Conservation (phyloP, 2,888 invertebrate species). For the Lochmaea crataegi region DNA sequence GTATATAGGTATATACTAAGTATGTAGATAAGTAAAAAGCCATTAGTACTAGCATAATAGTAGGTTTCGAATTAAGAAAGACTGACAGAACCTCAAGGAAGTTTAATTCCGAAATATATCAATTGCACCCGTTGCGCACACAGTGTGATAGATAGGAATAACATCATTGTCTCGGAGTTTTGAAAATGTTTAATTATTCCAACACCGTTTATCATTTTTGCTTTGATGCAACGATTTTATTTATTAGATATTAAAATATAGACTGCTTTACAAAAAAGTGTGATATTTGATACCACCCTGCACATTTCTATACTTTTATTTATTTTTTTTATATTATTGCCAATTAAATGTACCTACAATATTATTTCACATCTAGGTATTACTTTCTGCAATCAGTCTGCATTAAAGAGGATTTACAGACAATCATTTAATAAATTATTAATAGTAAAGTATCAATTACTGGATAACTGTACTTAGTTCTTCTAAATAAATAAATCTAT, state of each 20-base stretch:
- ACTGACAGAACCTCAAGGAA: too few relatives aligned
- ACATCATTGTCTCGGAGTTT: neutral
- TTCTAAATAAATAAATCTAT: conserved; percentile 2
- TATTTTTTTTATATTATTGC: neutral
- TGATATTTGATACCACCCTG: conserved; percentile 18
- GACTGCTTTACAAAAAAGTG: conserved; percentile 8
- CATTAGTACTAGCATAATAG: too few relatives aligned
- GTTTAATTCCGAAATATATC: too few relatives aligned
- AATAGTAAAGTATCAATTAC: neutral
- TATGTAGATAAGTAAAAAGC: too few relatives aligned
- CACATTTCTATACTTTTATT: conserved; percentile 10
- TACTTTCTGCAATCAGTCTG: neutral
- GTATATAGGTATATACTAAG: too few relatives aligned
- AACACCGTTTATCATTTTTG: neutral
- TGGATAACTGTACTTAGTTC: neutral
- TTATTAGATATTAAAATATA: conserved; percentile 8
- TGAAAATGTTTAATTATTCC: neutral
- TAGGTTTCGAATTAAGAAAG: too few relatives aligned
- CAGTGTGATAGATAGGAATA: neutral
- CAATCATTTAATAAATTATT: conserved; percentile 10
- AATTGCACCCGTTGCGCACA: too few relatives aligned
- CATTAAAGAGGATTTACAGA: conserved; percentile 14
- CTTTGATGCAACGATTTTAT: conserved; percentile 13
- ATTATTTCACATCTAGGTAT: neutral
- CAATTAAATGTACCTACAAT: neutral